These are phyloP conservation scores for Saturnia japonica DNA, from an alignment of 2,888 invertebrate genomes.

Conservation along the genomic window DNA sequence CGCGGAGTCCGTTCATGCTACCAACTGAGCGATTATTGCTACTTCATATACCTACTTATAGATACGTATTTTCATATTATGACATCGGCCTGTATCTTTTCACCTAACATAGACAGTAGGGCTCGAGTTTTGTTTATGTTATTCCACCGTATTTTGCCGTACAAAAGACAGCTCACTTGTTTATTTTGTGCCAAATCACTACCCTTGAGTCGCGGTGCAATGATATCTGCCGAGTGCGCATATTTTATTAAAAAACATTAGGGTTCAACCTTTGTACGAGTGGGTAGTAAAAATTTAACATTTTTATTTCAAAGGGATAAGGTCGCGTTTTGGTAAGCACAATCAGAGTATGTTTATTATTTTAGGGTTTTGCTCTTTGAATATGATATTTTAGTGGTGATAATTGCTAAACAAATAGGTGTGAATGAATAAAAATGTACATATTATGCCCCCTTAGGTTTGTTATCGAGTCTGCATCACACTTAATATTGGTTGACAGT, in stretches of 20 bases:
- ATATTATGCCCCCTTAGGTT: neutral
- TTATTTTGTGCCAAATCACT: constrained; percentile 80
- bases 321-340: neutral
- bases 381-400: constrained; percentile 8
- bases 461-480: constrained; percentile 1
- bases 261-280: constrained; percentile 39
- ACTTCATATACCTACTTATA: neutral
- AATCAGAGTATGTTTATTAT: neutral
- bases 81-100: constrained; percentile 56
- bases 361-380: neutral
- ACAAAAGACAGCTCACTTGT: constrained; percentile 72
- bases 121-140: constrained; percentile 71
- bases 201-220: constrained; percentile 53
- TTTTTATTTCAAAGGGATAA: neutral
- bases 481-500: neutral
- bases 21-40: too few species aligned
- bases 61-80: neutral
- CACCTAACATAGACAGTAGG: constrained; percentile 55
- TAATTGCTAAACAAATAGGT: constrained; percentile 11
- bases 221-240: constrained; percentile 71
- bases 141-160: constrained; percentile 71
- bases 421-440: neutral
- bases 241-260: constrained; percentile 77
- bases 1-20: too few species aligned
- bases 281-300: neutral